Base-by-base conservation (phyloP, 2,888 invertebrate species). In the Macrophya annulata region DNA sequence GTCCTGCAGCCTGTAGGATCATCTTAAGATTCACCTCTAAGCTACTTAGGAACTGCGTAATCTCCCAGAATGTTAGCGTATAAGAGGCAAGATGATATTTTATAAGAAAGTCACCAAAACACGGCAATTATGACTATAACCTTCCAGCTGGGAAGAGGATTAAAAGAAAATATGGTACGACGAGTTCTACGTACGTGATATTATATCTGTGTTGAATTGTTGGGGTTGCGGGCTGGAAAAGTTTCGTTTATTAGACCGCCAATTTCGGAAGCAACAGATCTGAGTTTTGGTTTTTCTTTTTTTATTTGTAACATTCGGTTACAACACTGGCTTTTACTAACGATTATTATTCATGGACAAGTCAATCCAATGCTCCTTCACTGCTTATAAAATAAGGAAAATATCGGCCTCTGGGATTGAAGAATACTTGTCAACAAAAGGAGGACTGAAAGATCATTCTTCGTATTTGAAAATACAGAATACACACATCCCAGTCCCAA, bases 21-120 rank as follows among this genome's bases (percentile, higher is more conserved):
- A 62, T 81, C 81, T 81, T 62, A 62, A 81, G 81, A 81, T 81
- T 81, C 81, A 25, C 59, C 62, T 62, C 81, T 81, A 81, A 81
- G 81, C 81, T 81, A 81, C 81, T 81, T 81, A 81, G 81, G 59
- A 81, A 81, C 81, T 81, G 81, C 62, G 59, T 81, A 81, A 81
- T 81, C 81, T 62, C 21, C 21, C 6, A 21, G 81, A 62, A 81
- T 62, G 40, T 21, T 62, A 43, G 43, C 62, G 62, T 40, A 21
- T 62, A 81, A 81, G 17, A 81, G 62, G 81, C 6, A 12, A 12
- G 81, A n/a, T 62, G 62, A 81, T 81, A 81, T 59, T 81, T 62
- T 40, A 81, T 59, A 59, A 81, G 81, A 62, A 81, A 51, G 77
- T 59, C 81, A 31, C 37, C 43, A 21, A 21, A 81, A 81, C 81